A percentile compares a stretch with the other conserved stretches of the same genome.
These are phyloP conservation scores for Cinara cedri DNA, from an alignment of 2,888 invertebrate species.

Conservation along the genomic window DNA sequence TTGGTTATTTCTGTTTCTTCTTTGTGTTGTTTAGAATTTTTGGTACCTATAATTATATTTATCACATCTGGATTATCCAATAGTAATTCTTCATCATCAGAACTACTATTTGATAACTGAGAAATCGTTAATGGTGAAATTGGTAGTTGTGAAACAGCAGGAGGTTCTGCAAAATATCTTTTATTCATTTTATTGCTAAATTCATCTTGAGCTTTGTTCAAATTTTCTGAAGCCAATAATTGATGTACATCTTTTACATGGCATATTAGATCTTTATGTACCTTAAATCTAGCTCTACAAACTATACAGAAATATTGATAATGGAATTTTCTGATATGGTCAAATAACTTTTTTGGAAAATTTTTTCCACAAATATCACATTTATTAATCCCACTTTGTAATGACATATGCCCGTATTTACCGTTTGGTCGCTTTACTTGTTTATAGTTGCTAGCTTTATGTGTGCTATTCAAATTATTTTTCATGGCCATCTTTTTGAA, in stretches of 20 bases:
- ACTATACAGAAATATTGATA: constrained; percentile 46
- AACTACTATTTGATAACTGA: constrained; percentile 44
- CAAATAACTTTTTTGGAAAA: constrained; percentile 49
- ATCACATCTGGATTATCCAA: constrained; percentile 42
- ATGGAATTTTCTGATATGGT: constrained; percentile 43
- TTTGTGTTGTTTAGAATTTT: constrained; percentile 26
- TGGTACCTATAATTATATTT: constrained; percentile 40
- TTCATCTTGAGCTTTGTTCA: constrained; percentile 46
- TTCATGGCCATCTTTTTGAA: constrained; percentile 46
- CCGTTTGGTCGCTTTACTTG: constrained; percentile 44
- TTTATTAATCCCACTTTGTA: constrained; percentile 36
- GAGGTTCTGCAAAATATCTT: constrained; percentile 46
- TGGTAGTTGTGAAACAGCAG: constrained; percentile 9
- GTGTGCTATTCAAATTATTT: constrained; percentile 44
- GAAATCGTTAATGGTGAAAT: constrained; percentile 26
- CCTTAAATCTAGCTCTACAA: constrained; percentile 51
- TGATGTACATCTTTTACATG: constrained; percentile 49
- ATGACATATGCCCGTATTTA: constrained; percentile 46
- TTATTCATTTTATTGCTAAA: constrained; percentile 39
- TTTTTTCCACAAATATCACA: constrained; percentile 51
- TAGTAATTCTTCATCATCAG: constrained; percentile 50
- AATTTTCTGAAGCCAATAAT: constrained; percentile 48
- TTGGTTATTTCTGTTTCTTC: constrained; percentile 22
- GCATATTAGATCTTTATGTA: constrained; percentile 42
- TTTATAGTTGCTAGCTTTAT: constrained; percentile 32